These are phyloP conservation scores for Spodoptera littoralis DNA, from an alignment of 2,888 invertebrate genomes.

Conservation along the genomic window DNA sequence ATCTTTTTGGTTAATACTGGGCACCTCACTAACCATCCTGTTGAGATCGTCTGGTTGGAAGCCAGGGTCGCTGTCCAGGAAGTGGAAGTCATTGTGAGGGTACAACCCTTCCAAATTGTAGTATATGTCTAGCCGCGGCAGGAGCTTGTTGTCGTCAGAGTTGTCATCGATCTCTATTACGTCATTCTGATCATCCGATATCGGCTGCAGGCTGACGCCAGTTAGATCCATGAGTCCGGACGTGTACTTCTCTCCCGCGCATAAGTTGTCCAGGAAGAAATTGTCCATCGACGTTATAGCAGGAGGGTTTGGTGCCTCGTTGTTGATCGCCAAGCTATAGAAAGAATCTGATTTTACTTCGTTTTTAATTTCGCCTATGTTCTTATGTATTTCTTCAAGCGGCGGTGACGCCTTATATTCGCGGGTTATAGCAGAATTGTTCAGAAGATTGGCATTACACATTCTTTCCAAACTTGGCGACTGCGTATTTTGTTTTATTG, in stretches of 20 bases:
- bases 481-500: constrained; percentile 84
- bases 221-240: constrained; percentile 78
- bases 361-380: constrained; percentile 83
- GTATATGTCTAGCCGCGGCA: constrained; percentile 82
- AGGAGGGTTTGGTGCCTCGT: constrained; percentile 71
- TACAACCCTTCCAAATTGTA: constrained; percentile 82
- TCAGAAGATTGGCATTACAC: constrained; percentile 81
- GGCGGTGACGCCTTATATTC: constrained; percentile 86
- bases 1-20: constrained; percentile 77
- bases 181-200: constrained; percentile 77
- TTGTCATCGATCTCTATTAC: constrained; percentile 86
- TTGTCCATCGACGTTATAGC: constrained; percentile 73
- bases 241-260: constrained; percentile 79
- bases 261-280: constrained; percentile 80
- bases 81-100: constrained; percentile 83
- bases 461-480: constrained; percentile 83
- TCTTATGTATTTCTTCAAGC: constrained; percentile 82
- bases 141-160: constrained; percentile 82
- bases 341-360: constrained; percentile 83
- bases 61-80: constrained; percentile 71
- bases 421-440: constrained; percentile 70
- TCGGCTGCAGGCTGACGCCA: constrained; percentile 74
- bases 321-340: constrained; percentile 76
- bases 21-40: constrained; percentile 78
- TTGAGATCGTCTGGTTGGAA: constrained; percentile 58